Evolutionary conservation across 2,797 vertebrate species (phyloP), one percentile per base, ranked within the genome.

Genomic region (Somateria mollissima): DNA sequence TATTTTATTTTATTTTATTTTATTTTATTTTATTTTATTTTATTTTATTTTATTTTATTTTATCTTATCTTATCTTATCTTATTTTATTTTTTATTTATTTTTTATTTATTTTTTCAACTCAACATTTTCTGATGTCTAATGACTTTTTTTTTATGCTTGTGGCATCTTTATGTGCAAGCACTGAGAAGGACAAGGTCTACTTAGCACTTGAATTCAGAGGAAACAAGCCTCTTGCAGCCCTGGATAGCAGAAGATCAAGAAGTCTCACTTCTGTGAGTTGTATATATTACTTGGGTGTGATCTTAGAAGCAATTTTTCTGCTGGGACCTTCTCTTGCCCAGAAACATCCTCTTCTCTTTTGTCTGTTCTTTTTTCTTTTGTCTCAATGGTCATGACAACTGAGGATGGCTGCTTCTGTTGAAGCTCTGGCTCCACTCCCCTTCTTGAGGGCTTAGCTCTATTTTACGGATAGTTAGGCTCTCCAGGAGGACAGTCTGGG

Each of bases 151-250:
- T 15, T 45, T 57, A 14, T 17, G 5, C 57, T 45, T 54, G 28
- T 54, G 57, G 25, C 34, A 22, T 87, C 80, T 17, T 87, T 78
- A 37, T 6, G 21, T 64, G 74, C 39, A 61, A 67, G 69, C 49
- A 25, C 1, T 67, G 77, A 57, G n/a, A 32, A 74, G 12, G n/a
- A 41, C 64, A 45, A 87, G 74, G 56, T 57, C 86, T 79, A 4
- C 11, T 87, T 79, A 87, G 67, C 74, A 61, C 87, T 30, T 77
- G 67, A 93, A 95, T 71, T 79, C 53, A 65, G 67, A 87, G 53
- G 32, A 75, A 87, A 67, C 25, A 90, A 80, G 43, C 6, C 87
- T 13, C 8, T 87, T 93, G 87, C 71, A 97, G 7, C 36, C n/a
- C 57, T 76, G 2, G 0, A 4, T 74, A 81, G 78, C 64, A 89